Percentiles rank a stretch among this genome's conserved stretches.
Evolutionary conservation across 2,888 invertebrate genomes (phyloP).

Genomic region (Pandemis heparana): DNA sequence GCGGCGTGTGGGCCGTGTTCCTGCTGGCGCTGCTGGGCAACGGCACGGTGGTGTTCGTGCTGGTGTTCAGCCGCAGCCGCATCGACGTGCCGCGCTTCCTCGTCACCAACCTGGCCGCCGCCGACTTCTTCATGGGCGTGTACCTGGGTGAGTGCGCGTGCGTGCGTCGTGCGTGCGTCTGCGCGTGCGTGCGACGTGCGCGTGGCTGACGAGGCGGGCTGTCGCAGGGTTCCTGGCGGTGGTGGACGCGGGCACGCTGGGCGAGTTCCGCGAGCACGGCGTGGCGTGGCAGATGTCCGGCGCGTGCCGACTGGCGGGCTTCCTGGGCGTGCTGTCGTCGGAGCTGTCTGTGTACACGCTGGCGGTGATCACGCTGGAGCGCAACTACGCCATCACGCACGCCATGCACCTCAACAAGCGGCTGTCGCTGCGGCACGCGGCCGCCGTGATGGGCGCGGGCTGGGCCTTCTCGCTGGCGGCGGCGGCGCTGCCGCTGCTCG

Average conservation of each 20-base stretch:
- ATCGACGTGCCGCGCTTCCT: slow-evolving; percentile 98
- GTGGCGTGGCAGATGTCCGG: slow-evolving; percentile 99
- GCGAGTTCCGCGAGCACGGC: slow-evolving; percentile 98
- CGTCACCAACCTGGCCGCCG: slow-evolving; percentile 98
- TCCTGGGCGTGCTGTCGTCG: slow-evolving; percentile 96
- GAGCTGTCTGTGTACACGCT: slow-evolving; percentile 98
- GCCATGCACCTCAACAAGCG: slow-evolving; percentile 98
- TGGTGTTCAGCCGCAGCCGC: slow-evolving; percentile 95
- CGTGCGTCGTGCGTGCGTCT: too few relatives aligned
- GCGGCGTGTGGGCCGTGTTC: slow-evolving; percentile 99
- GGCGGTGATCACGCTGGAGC: slow-evolving; percentile 97
- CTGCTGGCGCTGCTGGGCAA: slow-evolving; percentile 98
- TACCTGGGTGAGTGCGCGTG: slow-evolving; percentile 89
- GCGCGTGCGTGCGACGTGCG: neutral
- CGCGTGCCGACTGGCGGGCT: slow-evolving; percentile 97
- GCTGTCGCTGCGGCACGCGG: slow-evolving; percentile 95
- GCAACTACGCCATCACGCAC: slow-evolving; percentile 98
- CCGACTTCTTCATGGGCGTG: slow-evolving; percentile 98
- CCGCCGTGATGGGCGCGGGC: slow-evolving; percentile 96
- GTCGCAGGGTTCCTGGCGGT: slow-evolving; percentile 94
- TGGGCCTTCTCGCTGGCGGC: slow-evolving; percentile 96
- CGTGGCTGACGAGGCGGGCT: neutral
- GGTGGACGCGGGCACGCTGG: slow-evolving; percentile 97
- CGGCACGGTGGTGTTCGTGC: slow-evolving; percentile 97
- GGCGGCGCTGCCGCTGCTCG: slow-evolving; percentile 95